Evolutionary conservation across 2,797 vertebrate genomes (phyloP), one percentile per base, ranked within the genome.

Genomic region (Discoglossus pictus): DNA sequence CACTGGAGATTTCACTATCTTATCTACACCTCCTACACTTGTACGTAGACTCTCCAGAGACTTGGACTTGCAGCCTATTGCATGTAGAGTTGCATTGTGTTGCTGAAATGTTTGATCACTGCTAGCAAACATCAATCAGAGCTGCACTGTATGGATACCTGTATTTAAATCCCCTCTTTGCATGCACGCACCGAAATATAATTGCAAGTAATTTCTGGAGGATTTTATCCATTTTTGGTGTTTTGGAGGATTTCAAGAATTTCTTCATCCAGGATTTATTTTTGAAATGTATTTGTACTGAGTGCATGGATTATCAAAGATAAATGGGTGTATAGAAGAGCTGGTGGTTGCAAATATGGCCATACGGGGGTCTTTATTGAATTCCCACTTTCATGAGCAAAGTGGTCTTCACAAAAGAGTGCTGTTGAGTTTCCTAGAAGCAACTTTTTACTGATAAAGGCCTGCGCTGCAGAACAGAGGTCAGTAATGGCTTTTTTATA

Each of bases 41-140:
- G 61, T 42, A 25, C 50, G 17, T 27, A 6, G 1, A 3, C 23
- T 43, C 67, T 43, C 60, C 5, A 11, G 68, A 27, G 67, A 48
- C 18, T 7, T n/a, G 51, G 35, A 58, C 68, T 70, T 58, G 50
- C 47, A 24, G 52, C 35, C 42, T 63, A 51, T 58, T 63, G 35
- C 60, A 56, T 62, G 59, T 40, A 21, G 12, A 11, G 11, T 38
- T 50, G 59, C 59, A 56, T 15, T 15, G 13, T 48, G 34, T 34
- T 20, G 10, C 23, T 55, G 42, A 69, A 48, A 56, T 51, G 52
- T 58, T 43, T 64, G 42, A 70, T 63, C 60, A 35, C 17, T 17
- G 18, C 51, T 50, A 50, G 43, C 23, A 42, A 70, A 63, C 35
- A 63, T 58, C 39, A 43, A 23, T 25, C 38, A 31, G 60, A 43